These are phyloP conservation scores for Galbula dea DNA, from an alignment of 2,113 vertebrate genomes.

Conservation along the genomic window DNA sequence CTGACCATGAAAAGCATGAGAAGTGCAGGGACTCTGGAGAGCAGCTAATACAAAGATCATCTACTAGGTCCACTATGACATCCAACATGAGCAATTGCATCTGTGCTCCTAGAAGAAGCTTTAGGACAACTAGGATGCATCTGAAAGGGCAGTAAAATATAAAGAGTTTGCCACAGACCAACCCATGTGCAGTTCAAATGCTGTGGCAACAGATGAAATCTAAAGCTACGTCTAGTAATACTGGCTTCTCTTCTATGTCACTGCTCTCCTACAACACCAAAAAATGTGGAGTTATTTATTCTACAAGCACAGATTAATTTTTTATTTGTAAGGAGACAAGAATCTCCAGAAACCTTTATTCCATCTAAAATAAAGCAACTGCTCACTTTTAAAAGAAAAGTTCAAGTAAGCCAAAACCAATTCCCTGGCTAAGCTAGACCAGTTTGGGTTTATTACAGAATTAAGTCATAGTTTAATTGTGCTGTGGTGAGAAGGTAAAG, in stretches of 20 bases:
- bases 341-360: neutral
- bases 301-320: neutral
- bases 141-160: neutral
- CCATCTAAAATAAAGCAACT: neutral
- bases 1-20: neutral
- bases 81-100: neutral
- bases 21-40: neutral
- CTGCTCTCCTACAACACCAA: neutral
- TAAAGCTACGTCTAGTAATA: neutral
- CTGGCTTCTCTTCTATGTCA: neutral
- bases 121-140: neutral
- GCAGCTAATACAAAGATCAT: neutral
- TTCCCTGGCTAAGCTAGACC: neutral
- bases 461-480: neutral
- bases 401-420: neutral
- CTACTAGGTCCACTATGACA: neutral
- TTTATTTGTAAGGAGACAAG: neutral
- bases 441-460: neutral
- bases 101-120: neutral
- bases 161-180: neutral
- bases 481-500: no score
- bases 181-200: neutral
- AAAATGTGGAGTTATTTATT: neutral
- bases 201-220: neutral
- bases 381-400: neutral